Evolutionary conservation across 2,888 invertebrate genomes (phyloP).

Genomic region (Acanthococcus lagerstroemiae): DNA sequence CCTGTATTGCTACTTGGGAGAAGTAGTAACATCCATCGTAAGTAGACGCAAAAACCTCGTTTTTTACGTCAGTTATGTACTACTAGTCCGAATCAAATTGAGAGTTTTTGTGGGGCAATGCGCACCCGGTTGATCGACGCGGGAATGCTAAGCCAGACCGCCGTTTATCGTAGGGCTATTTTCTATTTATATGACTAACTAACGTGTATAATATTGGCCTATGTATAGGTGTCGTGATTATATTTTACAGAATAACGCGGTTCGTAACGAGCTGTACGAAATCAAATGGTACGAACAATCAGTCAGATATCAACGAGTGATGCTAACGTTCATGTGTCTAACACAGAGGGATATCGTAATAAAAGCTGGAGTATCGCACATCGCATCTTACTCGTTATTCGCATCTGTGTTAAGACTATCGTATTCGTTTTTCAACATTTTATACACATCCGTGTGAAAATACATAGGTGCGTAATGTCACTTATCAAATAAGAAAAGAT

Average conservation of each 20-base stretch:
- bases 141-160: too few species aligned
- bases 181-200: too few species aligned
- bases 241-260: constrained; percentile 17
- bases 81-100: too few species aligned
- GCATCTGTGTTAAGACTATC: constrained; percentile 18
- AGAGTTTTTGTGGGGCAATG: too few species aligned
- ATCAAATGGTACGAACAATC: constrained; percentile 29
- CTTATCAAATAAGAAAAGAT: too few species aligned
- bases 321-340: constrained; percentile 26
- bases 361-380: constrained; percentile 22
- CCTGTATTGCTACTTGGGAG: constrained; percentile 24
- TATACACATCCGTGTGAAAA: constrained; percentile 18
- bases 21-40: constrained; percentile 25
- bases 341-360: constrained; percentile 23
- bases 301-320: constrained; percentile 6
- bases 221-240: too few species aligned
- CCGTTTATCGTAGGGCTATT: too few species aligned
- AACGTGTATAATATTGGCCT: too few species aligned
- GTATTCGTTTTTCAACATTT: constrained; percentile 27
- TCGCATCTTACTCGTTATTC: constrained; percentile 22
- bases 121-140: too few species aligned
- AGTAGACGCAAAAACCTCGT: too few species aligned
- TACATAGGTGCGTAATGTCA: too few species aligned
- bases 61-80: too few species aligned
- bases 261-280: constrained; percentile 20